Evolutionary conservation across 2,888 invertebrate genomes (phyloP), one percentile per base, ranked within the genome.

Genomic region (Flabesymbios commensalis): DNA sequence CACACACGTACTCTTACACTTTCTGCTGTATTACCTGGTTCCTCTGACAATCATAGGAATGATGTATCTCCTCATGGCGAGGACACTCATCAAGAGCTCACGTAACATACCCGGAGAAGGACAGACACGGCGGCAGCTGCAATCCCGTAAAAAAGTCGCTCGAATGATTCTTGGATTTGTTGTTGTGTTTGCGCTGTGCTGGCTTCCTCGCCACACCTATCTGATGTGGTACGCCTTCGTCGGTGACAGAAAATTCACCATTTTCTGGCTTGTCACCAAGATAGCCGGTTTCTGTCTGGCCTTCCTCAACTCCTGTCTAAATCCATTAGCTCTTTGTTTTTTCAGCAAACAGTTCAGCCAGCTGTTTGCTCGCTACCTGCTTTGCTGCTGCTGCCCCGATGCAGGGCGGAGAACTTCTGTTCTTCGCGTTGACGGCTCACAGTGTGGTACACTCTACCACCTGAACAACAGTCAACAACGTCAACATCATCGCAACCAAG

Each of bases 301-400:
- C 74, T 81, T 93, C 84, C 87, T 93, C 68, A 94, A 80, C 85
- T 93, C 94, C 72, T 95, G 95, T 79, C 91, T 94, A 72, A 95
- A 95, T 83, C 95, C 95, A 0, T 90, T 94, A 64, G 94, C 94
- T 0, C 87, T 95, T 47, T 94, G 94, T 83, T 93, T 93, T 84
- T 91, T 94, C 69, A 94, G 93, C 78, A 93, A 93, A 45, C 91
- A 93, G 67, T 95, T 94, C 83, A 88, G 94, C 74, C 93, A 93
- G 81, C 90, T 92, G 79, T 93, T 92, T 83, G 92, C 93, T 84
- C 88, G 90, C 87, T 91, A 94, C 83, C 85, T 95, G 29, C 93
- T 93, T 84, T 93, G 93, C 82, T n/a, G n/a, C n/a, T n/a, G n/a
- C n/a, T n/a, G n/a, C n/a, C n/a, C n/a, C n/a, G n/a, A n/a, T n/a